Evolutionary conservation across 2,113 vertebrate genomes (phyloP).

Genomic region (Coracopsis vasa): DNA sequence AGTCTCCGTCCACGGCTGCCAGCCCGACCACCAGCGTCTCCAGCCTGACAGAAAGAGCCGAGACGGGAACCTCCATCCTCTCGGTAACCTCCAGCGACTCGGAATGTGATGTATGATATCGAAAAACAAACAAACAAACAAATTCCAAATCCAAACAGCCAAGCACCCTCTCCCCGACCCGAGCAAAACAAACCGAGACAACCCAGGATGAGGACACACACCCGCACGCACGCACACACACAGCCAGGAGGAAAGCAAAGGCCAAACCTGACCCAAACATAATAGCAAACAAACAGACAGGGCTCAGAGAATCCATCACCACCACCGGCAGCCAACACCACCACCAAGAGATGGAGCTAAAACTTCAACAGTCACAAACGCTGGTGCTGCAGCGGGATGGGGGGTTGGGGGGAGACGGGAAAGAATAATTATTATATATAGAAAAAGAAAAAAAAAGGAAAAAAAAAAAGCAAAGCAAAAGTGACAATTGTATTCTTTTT

Average conservation of each 20-base stretch:
- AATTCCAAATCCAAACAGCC: conserved; percentile 36
- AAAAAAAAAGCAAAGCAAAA: conserved; percentile 70
- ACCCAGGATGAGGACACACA: conserved; percentile 68
- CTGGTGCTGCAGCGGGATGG: conserved; percentile 73
- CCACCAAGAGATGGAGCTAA: conserved; percentile 71
- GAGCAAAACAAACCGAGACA: conserved; percentile 33
- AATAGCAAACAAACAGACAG: conserved; percentile 62
- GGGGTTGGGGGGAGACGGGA: conserved; percentile 58
- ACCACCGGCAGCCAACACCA: conserved; percentile 61
- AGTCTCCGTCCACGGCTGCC: conserved; percentile 96
- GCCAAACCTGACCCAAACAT: conserved; percentile 58
- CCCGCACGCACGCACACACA: conserved; percentile 46
- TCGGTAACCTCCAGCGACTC: conserved; percentile 99
- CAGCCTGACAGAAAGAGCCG: conserved; percentile 94
- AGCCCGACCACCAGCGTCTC: conserved; percentile 98
- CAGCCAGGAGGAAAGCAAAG: conserved; percentile 45
- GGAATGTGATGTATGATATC: conserved; percentile 99
- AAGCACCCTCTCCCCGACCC: conserved; percentile 12
- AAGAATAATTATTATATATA: conserved; percentile 44
- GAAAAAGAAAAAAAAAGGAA: conserved; percentile 57
- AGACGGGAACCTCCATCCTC: conserved; percentile 96
- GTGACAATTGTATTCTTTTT: conserved; percentile 81
- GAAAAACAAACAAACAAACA: conserved; percentile 54
- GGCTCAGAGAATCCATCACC: conserved; percentile 56
- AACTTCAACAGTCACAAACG: conserved; percentile 82